Evolutionary conservation across 2,888 invertebrate species (phyloP), one percentile per base, ranked within the genome.

Genomic region (Hirtodrosophila alboralis): DNA sequence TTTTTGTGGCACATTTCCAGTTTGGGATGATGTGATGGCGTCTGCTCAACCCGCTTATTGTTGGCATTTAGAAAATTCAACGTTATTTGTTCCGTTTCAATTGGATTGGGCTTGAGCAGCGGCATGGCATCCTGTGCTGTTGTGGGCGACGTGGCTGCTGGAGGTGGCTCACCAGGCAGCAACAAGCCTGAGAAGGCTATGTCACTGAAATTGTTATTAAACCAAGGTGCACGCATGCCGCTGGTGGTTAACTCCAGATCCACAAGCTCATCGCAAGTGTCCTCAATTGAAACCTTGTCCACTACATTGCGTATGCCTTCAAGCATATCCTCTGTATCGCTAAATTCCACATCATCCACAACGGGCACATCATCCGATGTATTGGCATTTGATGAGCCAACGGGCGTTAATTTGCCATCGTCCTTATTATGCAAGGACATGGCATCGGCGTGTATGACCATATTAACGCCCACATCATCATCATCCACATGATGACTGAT

Each of bases 261-360:
- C 31, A 89, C 90, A 18, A 90, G 83, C 30, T 89, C 87, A 58
- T 91, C 89, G 61, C 89, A 90, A 4, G 91, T 89, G 47, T 91
- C 91, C 33, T 89, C 90, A 7, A 90, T 89, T 2, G 90, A 90
- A 0, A 91, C 92, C 30, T 91, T 93, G 78, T 93, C 93, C 70
- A 95, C 95, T 9, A 95, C 94, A 73, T 95, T 95, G 74, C 95
- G 93, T 77, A 96, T 96, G 38, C 96, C 96, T 83, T 95, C 96
- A 93, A 96, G 95, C 89, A 96, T 92, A 90, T 96, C 96, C 88
- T 96, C 96, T 0, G 96, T 94, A 80, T 96, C 96, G 72, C 95
- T 96, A 88, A 96, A 96, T 89, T 96, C 96, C 91, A 92, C 88
- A 45, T 90, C 89, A 90, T 91, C 86, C 0, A 67, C 73, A 1